A percentile compares a stretch with the other conserved stretches of the same genome.
These are phyloP conservation scores for Psettodes erumei DNA, from an alignment of 2,113 vertebrate species.

Conservation along the genomic window DNA sequence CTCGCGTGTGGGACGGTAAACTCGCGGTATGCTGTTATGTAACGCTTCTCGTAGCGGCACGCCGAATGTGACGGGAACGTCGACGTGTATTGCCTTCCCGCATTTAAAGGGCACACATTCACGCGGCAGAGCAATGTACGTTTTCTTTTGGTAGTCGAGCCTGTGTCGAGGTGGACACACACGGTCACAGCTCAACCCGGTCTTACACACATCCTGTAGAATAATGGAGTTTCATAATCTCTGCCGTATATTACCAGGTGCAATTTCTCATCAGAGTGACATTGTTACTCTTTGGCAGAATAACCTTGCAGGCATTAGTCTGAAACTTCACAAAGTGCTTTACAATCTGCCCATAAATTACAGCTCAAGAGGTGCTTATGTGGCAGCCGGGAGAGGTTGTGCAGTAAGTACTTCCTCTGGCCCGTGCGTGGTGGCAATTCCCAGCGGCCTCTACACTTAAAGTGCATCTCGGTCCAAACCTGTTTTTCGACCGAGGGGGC, in stretches of 20 bases:
- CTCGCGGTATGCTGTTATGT: neutral
- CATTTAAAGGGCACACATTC: conserved; percentile 1
- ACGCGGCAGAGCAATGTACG: neutral
- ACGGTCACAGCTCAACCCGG: conserved; percentile 11
- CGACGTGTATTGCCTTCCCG: conserved; percentile 18
- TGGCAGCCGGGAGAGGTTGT: conserved; percentile 55
- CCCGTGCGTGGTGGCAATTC: conserved; percentile 25
- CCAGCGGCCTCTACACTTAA: conserved; percentile 28
- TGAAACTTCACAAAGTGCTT: conserved; percentile 65
- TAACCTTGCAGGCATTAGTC: conserved; percentile 64
- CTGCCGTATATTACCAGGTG: conserved; percentile 33
- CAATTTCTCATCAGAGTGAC: conserved; percentile 54
- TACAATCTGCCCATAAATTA: conserved; percentile 66
- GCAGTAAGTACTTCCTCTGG: conserved; percentile 46
- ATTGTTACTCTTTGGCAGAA: conserved; percentile 60
- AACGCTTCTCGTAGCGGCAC: neutral
- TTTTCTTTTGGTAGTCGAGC: too few species aligned
- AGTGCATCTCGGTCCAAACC: conserved; percentile 37
- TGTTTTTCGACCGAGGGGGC: conserved; percentile 35
- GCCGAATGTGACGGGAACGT: neutral
- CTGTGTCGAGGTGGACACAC: too few species aligned
- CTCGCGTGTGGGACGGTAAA: neutral
- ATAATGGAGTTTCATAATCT: conserved; percentile 40
- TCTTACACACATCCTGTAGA: conserved; percentile 10
- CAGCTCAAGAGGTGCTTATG: conserved; percentile 55